Percentiles rank a stretch among this genome's conserved stretches.
phyloP scores from a whole-genome alignment of 2,888 invertebrate species.

The Platycheirus albimanus region DNA sequence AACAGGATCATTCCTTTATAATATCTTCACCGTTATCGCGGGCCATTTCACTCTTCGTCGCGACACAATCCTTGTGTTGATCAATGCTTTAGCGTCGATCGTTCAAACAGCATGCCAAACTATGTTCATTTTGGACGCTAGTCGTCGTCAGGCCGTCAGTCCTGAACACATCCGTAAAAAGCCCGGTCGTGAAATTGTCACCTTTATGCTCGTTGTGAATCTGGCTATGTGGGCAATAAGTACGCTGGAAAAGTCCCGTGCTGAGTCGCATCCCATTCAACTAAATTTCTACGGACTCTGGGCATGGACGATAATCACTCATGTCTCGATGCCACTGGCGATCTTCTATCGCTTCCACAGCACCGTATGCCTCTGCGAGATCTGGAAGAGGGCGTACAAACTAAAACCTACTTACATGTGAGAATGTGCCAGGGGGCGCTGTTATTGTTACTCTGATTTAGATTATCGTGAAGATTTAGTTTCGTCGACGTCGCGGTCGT shows the following conservation, averaged over 20 bases:
- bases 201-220: slow-evolving; percentile 94
- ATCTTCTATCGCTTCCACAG: slow-evolving; percentile 98
- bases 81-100: slow-evolving; percentile 92
- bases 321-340: slow-evolving; percentile 95
- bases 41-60: slow-evolving; percentile 93
- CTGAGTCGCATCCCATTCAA: slow-evolving; percentile 96
- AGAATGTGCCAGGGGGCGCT: slow-evolving; percentile 82
- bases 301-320: slow-evolving; percentile 98
- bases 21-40: slow-evolving; percentile 96
- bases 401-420: slow-evolving; percentile 94
- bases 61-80: slow-evolving; percentile 90
- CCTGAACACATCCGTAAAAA: slow-evolving; percentile 92
- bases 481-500: slow-evolving; percentile 32
- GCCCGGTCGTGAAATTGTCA: slow-evolving; percentile 96
- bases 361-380: slow-evolving; percentile 96
- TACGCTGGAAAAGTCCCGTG: slow-evolving; percentile 94
- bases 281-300: slow-evolving; percentile 95
- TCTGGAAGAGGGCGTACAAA: slow-evolving; percentile 98
- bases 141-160: slow-evolving; percentile 91
- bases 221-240: slow-evolving; percentile 97
- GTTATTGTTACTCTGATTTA: slow-evolving; percentile 73
- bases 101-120: slow-evolving; percentile 95
- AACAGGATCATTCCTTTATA: slow-evolving; percentile 96
- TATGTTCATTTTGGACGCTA: slow-evolving; percentile 95
- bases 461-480: slow-evolving; percentile 65